Conservation (phyloP, 35 echinoderm and acorn worm species). For the Heliocidaris tuberculata region DNA sequence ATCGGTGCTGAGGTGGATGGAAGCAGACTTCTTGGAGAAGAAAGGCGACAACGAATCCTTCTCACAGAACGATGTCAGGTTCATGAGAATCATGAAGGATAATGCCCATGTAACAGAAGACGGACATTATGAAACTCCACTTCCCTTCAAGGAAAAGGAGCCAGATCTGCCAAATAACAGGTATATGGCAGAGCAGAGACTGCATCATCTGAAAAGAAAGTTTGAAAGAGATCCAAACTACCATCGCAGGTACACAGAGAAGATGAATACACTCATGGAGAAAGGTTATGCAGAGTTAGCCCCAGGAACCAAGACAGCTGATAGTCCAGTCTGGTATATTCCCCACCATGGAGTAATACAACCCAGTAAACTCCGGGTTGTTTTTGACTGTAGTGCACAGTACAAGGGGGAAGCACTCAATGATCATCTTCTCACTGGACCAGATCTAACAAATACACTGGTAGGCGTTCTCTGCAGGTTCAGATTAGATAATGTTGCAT, state of each 20-base stretch:
- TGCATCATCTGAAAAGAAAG: constrained; percentile 39
- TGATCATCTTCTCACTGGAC: constrained; percentile 55
- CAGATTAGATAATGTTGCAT: constrained; percentile 2
- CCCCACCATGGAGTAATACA: constrained; percentile 56
- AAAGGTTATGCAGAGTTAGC: constrained; percentile 69
- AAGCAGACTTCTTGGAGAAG: constrained; percentile 52
- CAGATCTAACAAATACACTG: constrained; percentile 61
- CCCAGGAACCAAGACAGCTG: neutral
- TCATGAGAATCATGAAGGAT: constrained; percentile 56
- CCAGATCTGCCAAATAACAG: constrained; percentile 59
- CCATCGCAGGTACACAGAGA: constrained; percentile 42
- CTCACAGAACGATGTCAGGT: constrained; percentile 62
- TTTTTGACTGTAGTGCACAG: constrained; percentile 62
- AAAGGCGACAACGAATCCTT: neutral
- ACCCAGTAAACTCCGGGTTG: constrained; percentile 62
- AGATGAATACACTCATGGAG: constrained; percentile 59
- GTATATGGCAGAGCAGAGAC: constrained; percentile 46
- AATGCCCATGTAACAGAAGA: constrained; percentile 49
- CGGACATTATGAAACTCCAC: constrained; percentile 54
- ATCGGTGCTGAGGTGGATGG: constrained; percentile 46
- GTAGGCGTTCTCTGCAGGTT: constrained; percentile 65
- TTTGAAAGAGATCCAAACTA: constrained; percentile 38
- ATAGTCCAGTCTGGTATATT: constrained; percentile 31
- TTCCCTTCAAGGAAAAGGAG: constrained; percentile 53
- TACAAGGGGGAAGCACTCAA: constrained; percentile 55